These are phyloP conservation scores for Xenopus tropicalis DNA, from an alignment of 2,113 vertebrate genomes.

Conservation along the genomic window DNA sequence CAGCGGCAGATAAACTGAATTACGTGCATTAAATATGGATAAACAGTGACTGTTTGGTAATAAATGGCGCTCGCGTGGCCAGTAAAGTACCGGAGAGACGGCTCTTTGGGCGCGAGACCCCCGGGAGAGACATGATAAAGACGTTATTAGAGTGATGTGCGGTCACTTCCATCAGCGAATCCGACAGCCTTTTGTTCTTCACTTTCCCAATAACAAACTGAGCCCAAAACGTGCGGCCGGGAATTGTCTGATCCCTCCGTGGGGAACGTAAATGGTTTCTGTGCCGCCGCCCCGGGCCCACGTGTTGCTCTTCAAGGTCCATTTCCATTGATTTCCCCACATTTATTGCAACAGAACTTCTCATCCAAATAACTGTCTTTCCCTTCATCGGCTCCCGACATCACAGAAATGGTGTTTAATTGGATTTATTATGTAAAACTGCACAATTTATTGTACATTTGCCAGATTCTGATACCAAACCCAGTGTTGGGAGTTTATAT, in stretches of 20 bases:
- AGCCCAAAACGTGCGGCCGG: constrained; percentile 20
- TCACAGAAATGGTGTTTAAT: too few relatives aligned
- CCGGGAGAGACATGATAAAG: constrained; percentile 51
- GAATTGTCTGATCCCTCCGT: neutral
- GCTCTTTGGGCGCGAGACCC: neutral
- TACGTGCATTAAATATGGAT: constrained; percentile 49
- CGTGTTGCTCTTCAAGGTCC: too few relatives aligned
- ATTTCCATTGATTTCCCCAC: neutral
- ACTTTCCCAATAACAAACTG: constrained; percentile 39
- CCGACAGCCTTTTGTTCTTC: constrained; percentile 66
- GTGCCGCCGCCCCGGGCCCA: too few relatives aligned
- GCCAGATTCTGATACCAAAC: too few relatives aligned
- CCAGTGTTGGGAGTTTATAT: too few relatives aligned
- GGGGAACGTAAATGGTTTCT: too few relatives aligned
- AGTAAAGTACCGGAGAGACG: constrained; percentile 38
- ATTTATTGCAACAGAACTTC: too few relatives aligned
- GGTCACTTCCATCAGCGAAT: constrained; percentile 60
- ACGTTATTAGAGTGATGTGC: constrained; percentile 58
- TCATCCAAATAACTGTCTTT: too few relatives aligned
- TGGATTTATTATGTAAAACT: too few relatives aligned
- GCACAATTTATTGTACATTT: too few relatives aligned
- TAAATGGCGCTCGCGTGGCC: constrained; percentile 43
- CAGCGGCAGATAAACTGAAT: constrained; percentile 45
- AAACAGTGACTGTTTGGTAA: constrained; percentile 39
- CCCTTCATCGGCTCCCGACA: too few relatives aligned